Conservation (phyloP, 1,140 invertebrate genomes). For the Penaeus japonicus region DNA sequence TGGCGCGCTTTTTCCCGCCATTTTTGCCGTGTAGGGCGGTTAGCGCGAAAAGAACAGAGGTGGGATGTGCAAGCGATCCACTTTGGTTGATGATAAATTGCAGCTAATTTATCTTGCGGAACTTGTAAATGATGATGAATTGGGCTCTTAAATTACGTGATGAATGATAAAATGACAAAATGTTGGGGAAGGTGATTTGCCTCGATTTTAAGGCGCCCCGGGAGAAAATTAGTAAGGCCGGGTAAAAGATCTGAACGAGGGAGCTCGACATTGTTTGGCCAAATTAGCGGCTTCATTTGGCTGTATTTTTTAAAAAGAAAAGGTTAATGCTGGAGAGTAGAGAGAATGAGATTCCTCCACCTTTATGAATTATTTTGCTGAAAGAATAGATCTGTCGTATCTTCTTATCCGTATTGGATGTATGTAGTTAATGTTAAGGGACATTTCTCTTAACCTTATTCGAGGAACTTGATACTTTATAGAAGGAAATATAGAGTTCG, state of each 20-base stretch:
- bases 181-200: too few relatives aligned
- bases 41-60: conserved; percentile 39
- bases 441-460: too few relatives aligned
- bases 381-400: neutral
- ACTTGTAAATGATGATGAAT: conserved; percentile 6
- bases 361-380: too few relatives aligned
- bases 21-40: conserved; percentile 26
- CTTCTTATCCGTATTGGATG: neutral
- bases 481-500: too few relatives aligned
- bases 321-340: conserved; percentile 39
- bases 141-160: neutral
- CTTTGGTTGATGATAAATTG: conserved; percentile 38
- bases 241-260: neutral
- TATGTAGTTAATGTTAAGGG: too few relatives aligned
- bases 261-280: conserved; percentile 23
- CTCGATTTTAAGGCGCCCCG: too few relatives aligned
- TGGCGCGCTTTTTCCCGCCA: conserved; percentile 31
- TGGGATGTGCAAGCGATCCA: conserved; percentile 36
- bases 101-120: conserved; percentile 23
- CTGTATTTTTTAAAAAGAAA: conserved; percentile 19
- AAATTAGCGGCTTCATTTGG: conserved; percentile 47
- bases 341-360: neutral
- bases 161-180: neutral
- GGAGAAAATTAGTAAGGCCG: neutral
- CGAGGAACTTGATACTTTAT: too few relatives aligned